Conservation (phyloP, 2,113 vertebrate genomes). For the Brachionichthys hirsutus region DNA sequence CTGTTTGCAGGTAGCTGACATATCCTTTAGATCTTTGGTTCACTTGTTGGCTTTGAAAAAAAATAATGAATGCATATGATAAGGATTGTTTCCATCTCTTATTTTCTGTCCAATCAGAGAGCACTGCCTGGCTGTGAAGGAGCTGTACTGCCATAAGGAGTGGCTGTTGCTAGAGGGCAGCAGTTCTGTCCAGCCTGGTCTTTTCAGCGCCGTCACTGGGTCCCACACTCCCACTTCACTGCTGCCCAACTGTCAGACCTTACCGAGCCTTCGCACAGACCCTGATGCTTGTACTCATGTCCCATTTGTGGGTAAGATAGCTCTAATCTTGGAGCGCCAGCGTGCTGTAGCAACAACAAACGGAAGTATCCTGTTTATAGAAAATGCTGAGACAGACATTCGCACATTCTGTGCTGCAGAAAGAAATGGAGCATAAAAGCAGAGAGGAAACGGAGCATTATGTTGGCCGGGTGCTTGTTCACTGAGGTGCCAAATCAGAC, state of each 20-base stretch:
- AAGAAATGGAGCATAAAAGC: neutral
- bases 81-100: too few relatives aligned
- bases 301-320: constrained; percentile 86
- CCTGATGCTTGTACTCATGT: constrained; percentile 81
- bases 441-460: constrained; percentile 5
- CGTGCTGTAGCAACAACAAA: too few relatives aligned
- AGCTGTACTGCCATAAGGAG: constrained; percentile 94
- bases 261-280: constrained; percentile 85
- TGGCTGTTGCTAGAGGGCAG: constrained; percentile 84
- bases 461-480: neutral
- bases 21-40: too few relatives aligned
- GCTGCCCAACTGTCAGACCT: constrained; percentile 83
- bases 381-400: neutral
- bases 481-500: constrained; percentile 15
- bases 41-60: too few relatives aligned
- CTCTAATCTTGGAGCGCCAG: neutral
- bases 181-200: constrained; percentile 43
- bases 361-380: too few relatives aligned
- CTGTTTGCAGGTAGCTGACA: constrained; percentile 89
- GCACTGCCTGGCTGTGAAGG: constrained; percentile 93
- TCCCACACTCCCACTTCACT: constrained; percentile 70
- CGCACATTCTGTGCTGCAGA: neutral
- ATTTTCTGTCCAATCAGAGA: constrained; percentile 75
- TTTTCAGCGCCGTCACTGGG: constrained; percentile 67
- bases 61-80: too few relatives aligned